A percentile compares a stretch with the other conserved stretches of the same genome.
Evolutionary conservation across 2,797 vertebrate species (phyloP).

Genomic region (Lithobates sylvaticus): DNA sequence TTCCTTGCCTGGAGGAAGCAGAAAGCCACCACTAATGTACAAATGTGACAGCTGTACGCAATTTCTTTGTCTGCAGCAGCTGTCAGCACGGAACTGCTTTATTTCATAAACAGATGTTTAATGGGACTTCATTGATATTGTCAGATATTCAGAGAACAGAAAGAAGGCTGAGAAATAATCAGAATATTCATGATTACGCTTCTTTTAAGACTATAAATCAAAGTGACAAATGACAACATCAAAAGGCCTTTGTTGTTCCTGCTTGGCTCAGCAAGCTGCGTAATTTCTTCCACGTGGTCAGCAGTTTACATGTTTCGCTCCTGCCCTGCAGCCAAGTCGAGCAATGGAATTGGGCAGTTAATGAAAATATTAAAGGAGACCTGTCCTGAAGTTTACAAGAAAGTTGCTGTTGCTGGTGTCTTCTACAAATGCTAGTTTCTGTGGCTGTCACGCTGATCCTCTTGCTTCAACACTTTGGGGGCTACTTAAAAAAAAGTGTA

Average conservation of each 20-base stretch:
- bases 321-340: not conserved
- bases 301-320: conserved; percentile 44
- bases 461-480: no score
- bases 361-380: no score
- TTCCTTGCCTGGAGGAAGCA: conserved; percentile 71
- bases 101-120: conserved; percentile 81
- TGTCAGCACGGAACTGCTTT: conserved; percentile 73
- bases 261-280: conserved; percentile 59
- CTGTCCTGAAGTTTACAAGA: no score
- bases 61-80: conserved; percentile 74
- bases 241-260: conserved; percentile 67
- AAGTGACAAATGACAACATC: conserved; percentile 66
- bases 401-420: no score
- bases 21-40: conserved; percentile 76
- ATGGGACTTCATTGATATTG: conserved; percentile 73
- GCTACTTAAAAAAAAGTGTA: no score
- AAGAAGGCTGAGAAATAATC: conserved; percentile 71
- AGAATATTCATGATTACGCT: conserved; percentile 71
- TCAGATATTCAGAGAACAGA: conserved; percentile 71
- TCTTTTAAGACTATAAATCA: conserved; percentile 69
- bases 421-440: no score
- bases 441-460: no score
- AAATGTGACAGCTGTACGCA: conserved; percentile 73
- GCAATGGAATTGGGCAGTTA: not conserved
- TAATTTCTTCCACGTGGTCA: conserved; percentile 49